These are phyloP conservation scores for Pantala flavescens DNA, from an alignment of 1,140 invertebrate genomes.

Conservation along the genomic window DNA sequence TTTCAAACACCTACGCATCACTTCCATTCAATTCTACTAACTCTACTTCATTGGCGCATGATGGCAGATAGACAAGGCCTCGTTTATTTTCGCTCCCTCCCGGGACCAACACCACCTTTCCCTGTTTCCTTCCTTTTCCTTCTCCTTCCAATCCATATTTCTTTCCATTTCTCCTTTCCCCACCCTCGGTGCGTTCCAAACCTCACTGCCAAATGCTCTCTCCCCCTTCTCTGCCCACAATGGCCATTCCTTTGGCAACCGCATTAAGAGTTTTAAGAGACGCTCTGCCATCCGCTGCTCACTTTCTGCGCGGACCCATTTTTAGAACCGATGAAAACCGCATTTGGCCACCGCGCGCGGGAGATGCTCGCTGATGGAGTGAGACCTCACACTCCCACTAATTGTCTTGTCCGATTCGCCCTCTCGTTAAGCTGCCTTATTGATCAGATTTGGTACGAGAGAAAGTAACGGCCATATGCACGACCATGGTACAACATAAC, in stretches of 20 bases:
- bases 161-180: background rate
- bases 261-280: background rate
- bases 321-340: slow-evolving; percentile 1
- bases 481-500: no score
- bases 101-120: background rate
- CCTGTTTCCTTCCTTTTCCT: background rate
- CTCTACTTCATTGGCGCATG: background rate
- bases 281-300: no score
- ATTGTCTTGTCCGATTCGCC: no score
- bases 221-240: background rate
- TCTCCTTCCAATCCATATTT: background rate
- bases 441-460: no score
- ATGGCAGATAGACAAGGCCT: background rate
- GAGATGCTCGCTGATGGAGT: background rate
- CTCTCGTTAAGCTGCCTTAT: no score
- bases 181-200: background rate
- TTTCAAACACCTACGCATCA: no score
- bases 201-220: background rate
- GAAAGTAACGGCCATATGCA: no score
- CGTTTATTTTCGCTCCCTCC: background rate
- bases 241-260: slow-evolving; percentile 7
- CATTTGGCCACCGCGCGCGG: background rate
- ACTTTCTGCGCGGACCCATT: background rate
- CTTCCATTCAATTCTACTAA: background rate
- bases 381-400: background rate